Evolutionary conservation across 2,797 vertebrate species (phyloP), one percentile per base, ranked within the genome.

Genomic region (Steatocranus sp.): DNA sequence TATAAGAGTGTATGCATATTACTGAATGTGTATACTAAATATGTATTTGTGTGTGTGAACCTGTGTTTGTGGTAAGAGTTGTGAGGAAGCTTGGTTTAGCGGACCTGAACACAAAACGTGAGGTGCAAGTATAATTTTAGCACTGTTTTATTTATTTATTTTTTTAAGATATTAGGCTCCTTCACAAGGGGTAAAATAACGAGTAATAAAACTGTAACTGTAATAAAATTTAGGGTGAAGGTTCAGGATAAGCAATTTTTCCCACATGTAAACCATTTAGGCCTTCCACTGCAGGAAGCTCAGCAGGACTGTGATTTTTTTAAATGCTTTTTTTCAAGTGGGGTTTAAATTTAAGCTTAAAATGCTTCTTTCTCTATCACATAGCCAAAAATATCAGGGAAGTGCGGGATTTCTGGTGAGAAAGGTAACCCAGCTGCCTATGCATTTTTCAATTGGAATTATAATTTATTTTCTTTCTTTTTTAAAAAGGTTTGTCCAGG

Each of bases 361-460:
- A 63, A 63, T 36, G 6, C 18, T 8, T 18, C 32, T 63, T 58
- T 58, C 27, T 58, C 5, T 32, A 18, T 61, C 18, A 34, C 30
- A 11, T 61, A n/a, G 30, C 56, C 18, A 34, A 11, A 61, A n/a
- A 61, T 61, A 34, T 61, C 30, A 61, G 30, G 4, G 4, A 38
- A 63, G 32, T 63, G 58, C 0, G 0, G 11, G 18, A 36, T 36
- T 63, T 63, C 32, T 63, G 58, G 18, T 18, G 56, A 61, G 58
- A 36, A 63, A 63, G 32, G 58, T 36, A 36, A 63, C 32, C 18
- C 58, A 36, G 58, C 58, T 63, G 11, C 18, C 5, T 36, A 14
- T 63, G 11, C 1, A 38, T 41, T 41, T 41, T 15, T 4, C 0
- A 66, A 15, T 2, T 3, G 20, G 34, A 41, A 41, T 0, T 66